Evolutionary conservation across 2,888 invertebrate genomes (phyloP).

Genomic region (Theristus sp.): DNA sequence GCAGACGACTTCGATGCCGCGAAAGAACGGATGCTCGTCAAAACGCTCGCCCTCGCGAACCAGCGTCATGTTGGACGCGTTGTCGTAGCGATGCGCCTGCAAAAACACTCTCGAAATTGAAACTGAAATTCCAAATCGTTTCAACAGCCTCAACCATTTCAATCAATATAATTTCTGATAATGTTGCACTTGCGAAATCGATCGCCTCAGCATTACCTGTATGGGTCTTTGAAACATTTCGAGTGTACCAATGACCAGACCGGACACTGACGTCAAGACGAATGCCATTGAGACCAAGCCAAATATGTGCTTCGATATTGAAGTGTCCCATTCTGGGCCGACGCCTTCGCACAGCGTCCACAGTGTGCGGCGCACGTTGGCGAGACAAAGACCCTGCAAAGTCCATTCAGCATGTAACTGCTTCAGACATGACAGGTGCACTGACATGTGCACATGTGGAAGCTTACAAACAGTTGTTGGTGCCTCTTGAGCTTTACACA

Average conservation of each 20-base stretch:
- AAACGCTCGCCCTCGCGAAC: background rate
- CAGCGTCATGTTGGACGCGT: background rate
- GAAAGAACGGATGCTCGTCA: background rate
- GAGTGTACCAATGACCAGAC: slow-evolving; percentile 21
- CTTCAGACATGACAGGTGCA: too few relatives aligned
- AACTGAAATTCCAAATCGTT: background rate
- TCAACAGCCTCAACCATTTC: too few relatives aligned
- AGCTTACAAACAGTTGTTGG: too few relatives aligned
- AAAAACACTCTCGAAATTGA: background rate
- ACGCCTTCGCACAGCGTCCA: background rate
- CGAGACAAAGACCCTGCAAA: background rate
- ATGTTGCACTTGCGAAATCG: too few relatives aligned
- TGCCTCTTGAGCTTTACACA: too few relatives aligned
- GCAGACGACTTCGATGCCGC: background rate
- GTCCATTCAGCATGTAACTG: too few relatives aligned
- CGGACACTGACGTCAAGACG: slow-evolving; percentile 21
- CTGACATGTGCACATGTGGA: too few relatives aligned
- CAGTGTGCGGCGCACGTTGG: background rate
- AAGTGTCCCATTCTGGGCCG: background rate
- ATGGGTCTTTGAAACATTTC: slow-evolving; percentile 17
- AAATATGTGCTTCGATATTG: slow-evolving; percentile 11
- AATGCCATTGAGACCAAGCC: slow-evolving; percentile 20
- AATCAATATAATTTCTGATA: too few relatives aligned
- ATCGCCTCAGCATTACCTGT: background rate
- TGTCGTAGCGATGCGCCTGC: background rate